Percentiles rank a stretch among this genome's conserved stretches.
phyloP scores from a whole-genome alignment of 2,113 vertebrate species.

The Petromus typicus region DNA sequence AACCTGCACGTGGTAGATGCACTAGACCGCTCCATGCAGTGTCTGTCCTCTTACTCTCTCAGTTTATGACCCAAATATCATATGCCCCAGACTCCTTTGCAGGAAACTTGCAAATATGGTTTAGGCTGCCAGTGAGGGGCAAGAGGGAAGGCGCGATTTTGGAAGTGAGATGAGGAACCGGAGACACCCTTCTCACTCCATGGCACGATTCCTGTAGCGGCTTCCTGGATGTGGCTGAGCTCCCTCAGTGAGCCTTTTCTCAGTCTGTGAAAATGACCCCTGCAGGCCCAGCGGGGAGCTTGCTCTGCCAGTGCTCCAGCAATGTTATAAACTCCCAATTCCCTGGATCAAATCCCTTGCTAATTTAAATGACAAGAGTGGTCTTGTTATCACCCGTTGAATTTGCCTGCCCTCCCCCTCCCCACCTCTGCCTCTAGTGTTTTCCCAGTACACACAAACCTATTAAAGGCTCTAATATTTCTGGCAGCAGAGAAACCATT shows the following conservation, averaged over 20 bases:
- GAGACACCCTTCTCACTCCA: not conserved
- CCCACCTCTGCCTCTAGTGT: not conserved
- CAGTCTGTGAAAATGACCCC: not conserved
- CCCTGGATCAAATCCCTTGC: not conserved
- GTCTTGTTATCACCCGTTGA: constrained; percentile 5
- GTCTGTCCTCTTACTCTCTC: not conserved
- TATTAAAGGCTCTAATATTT: not conserved
- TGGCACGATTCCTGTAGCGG: not conserved
- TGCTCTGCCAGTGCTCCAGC: not conserved
- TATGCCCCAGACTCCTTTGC: not conserved
- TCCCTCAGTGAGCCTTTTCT: not conserved
- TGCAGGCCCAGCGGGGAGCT: not conserved
- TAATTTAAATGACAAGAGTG: constrained; percentile 10
- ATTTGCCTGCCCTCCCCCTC: not conserved
- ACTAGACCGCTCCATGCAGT: not conserved
- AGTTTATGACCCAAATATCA: not conserved
- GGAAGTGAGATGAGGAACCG: not conserved
- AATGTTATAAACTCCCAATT: not conserved
- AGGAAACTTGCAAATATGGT: not conserved
- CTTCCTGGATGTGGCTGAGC: not conserved
- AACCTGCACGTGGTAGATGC: not conserved
- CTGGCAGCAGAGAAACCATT: not conserved
- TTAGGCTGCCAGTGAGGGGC: not conserved
- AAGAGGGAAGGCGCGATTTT: not conserved
- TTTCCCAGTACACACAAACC: not conserved